Conservation (phyloP, 1,140 invertebrate genomes). For the Listronotus oregonensis region DNA sequence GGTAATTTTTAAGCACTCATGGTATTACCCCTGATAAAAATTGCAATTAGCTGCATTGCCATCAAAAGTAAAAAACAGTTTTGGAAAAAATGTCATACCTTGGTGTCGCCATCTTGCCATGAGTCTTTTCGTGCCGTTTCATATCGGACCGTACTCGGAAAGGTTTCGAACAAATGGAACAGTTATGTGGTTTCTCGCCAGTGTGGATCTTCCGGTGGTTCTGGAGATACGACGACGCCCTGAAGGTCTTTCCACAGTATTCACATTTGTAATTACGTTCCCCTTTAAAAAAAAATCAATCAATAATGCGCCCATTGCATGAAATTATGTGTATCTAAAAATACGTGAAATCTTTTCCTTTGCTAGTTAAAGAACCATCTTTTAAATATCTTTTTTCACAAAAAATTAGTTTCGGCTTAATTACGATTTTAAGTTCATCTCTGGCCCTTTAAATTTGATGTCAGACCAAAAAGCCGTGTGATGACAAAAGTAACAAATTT, state of each 20-base stretch:
- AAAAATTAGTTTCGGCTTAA: too few species aligned
- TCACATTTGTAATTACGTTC: slow-evolving; percentile 89
- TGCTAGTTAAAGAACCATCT: too few species aligned
- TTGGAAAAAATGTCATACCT: slow-evolving; percentile 18
- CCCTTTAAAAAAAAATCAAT: slow-evolving; percentile 48
- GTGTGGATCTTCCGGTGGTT: slow-evolving; percentile 90
- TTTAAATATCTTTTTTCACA: too few species aligned
- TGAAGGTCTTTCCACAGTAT: slow-evolving; percentile 80
- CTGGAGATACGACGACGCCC: slow-evolving; percentile 82
- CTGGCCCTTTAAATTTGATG: too few species aligned
- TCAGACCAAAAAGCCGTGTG: too few species aligned
- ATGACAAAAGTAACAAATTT: too few species aligned
- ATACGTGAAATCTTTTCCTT: background rate
- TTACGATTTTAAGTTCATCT: too few species aligned
- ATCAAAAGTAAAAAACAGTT: too few species aligned
- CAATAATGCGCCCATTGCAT: too few species aligned
- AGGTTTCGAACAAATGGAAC: slow-evolving; percentile 77
- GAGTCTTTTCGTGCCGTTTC: slow-evolving; percentile 84
- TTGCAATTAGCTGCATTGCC: too few species aligned
- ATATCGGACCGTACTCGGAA: slow-evolving; percentile 87
- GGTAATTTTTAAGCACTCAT: too few species aligned
- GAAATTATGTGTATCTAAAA: background rate
- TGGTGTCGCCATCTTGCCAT: slow-evolving; percentile 53
- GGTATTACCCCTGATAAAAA: too few species aligned
- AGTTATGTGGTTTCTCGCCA: slow-evolving; percentile 82